Conservation (phyloP, 2,888 invertebrate genomes). For the Dynastes hyllus region DNA sequence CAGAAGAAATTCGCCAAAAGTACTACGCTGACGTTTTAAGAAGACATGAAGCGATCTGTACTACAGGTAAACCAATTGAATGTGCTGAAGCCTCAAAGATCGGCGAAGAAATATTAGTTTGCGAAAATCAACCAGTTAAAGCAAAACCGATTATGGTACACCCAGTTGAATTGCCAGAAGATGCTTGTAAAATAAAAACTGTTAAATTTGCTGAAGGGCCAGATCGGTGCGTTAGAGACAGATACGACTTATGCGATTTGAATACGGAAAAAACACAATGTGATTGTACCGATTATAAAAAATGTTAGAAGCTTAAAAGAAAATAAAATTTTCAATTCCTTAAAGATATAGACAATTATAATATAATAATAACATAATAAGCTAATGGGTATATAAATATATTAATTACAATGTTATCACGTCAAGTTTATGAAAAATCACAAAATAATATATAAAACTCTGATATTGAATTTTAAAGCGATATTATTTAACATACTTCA, state of each 20-base stretch:
- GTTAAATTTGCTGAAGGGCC: conserved; percentile 64
- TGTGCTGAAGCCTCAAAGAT: conserved; percentile 60
- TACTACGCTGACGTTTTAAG: conserved; percentile 67
- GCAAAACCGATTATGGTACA: conserved; percentile 64
- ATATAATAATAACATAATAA: no score
- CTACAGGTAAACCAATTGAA: conserved; percentile 60
- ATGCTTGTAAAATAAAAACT: conserved; percentile 64
- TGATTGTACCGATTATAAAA: conserved; percentile 65
- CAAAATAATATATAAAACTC: no score
- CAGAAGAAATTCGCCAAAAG: conserved; percentile 67
- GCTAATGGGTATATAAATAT: background rate
- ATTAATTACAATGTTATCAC: no score
- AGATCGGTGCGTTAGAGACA: conserved; percentile 63
- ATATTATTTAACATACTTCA: conserved; percentile 27
- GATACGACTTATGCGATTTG: conserved; percentile 65
- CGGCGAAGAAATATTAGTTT: conserved; percentile 47
- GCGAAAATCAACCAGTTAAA: conserved; percentile 43
- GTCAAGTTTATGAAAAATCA: no score
- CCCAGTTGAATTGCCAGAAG: conserved; percentile 63
- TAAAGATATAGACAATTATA: background rate
- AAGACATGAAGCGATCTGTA: conserved; percentile 66
- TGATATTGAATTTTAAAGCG: background rate
- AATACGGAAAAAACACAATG: conserved; percentile 64
- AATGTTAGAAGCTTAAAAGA: conserved; percentile 44
- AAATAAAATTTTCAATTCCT: conserved; percentile 32